These are phyloP conservation scores for Platalea minor DNA, from an alignment of 2,797 vertebrate genomes.

Conservation along the genomic window DNA sequence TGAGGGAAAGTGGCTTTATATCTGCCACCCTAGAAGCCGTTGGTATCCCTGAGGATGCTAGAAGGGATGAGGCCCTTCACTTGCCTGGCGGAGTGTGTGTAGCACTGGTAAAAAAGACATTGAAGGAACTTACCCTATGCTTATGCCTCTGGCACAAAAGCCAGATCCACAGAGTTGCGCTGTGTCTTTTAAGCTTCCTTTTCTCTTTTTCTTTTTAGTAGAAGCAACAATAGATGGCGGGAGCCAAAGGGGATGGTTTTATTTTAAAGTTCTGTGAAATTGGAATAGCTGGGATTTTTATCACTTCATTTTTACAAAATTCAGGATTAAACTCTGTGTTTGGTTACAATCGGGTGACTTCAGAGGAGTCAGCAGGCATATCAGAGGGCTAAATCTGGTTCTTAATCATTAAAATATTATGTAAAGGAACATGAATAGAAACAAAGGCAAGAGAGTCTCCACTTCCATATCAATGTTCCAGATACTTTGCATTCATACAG, in stretches of 20 bases:
- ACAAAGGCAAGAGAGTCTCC: slow-evolving; percentile 61
- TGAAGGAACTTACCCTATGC: neutral
- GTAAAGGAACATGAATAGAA: slow-evolving; percentile 70
- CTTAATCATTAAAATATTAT: slow-evolving; percentile 71
- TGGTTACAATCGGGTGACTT: neutral
- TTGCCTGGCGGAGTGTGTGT: neutral
- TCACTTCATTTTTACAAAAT: slow-evolving; percentile 13
- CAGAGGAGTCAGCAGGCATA: slow-evolving; percentile 23
- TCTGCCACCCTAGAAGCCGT: neutral
- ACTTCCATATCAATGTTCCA: slow-evolving; percentile 78
- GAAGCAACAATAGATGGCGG: neutral
- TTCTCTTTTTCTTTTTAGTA: neutral
- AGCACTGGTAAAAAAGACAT: neutral
- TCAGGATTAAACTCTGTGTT: neutral
- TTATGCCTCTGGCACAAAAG: neutral
- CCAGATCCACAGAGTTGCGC: neutral
- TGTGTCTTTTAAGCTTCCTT: neutral
- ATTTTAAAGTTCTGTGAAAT: neutral
- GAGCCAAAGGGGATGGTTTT: neutral
- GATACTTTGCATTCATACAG: slow-evolving; percentile 78
- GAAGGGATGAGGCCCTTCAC: neutral
- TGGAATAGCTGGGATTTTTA: neutral
- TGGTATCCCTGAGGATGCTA: neutral
- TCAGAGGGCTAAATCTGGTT: slow-evolving; percentile 41
- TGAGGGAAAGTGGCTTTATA: neutral